Percentiles rank a stretch among this genome's conserved stretches.
Evolutionary conservation across 2,113 vertebrate genomes (phyloP).

Genomic region (Podarcis muralis): DNA sequence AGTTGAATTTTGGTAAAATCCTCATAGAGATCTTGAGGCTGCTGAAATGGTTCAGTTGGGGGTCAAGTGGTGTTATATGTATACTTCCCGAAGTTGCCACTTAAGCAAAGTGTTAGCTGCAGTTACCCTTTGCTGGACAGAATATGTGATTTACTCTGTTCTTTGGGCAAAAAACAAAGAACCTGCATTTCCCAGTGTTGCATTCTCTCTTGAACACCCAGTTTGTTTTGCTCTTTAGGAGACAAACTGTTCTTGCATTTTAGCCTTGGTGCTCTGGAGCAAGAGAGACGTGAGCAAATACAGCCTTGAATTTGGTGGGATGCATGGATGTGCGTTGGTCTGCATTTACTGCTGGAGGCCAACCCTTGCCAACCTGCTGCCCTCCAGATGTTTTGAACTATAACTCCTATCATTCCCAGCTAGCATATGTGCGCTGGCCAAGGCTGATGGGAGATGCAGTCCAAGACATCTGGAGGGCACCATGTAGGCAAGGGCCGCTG

Average conservation of each 20-base stretch:
- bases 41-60: background rate
- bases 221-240: background rate
- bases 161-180: background rate
- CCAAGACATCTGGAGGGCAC: too few relatives aligned
- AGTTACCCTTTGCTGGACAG: background rate
- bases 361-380: background rate
- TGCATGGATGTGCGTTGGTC: background rate
- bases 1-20: background rate
- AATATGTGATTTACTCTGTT: background rate
- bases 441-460: too few relatives aligned
- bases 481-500: too few relatives aligned
- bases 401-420: background rate
- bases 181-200: background rate
- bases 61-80: background rate
- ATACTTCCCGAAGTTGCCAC: background rate
- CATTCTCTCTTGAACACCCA: background rate
- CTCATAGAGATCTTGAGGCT: background rate
- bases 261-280: background rate
- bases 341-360: too few relatives aligned
- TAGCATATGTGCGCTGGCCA: background rate
- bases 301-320: background rate
- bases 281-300: background rate
- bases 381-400: background rate
- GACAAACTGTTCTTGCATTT: background rate
- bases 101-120: too few relatives aligned